These are phyloP conservation scores for Oncorhynchus tshawytscha DNA, from an alignment of 2,113 vertebrate genomes.

Conservation along the genomic window DNA sequence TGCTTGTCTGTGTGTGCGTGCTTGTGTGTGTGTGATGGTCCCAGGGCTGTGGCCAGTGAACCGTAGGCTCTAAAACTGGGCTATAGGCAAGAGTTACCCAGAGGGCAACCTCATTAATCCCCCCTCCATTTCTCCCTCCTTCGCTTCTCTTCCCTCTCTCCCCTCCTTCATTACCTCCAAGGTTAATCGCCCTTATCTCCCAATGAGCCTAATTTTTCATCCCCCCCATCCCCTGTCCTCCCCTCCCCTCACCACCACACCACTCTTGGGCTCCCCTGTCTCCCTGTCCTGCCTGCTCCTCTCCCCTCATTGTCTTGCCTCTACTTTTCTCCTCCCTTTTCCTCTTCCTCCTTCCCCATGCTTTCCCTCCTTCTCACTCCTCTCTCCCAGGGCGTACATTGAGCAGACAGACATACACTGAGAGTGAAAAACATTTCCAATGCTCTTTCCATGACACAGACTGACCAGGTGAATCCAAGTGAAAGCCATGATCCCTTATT, in stretches of 20 bases:
- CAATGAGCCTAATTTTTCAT: slow-evolving; percentile 81
- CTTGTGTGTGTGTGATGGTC: slow-evolving; percentile 26
- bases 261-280: slow-evolving; percentile 13
- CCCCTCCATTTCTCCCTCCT: background rate
- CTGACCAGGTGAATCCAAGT: too few species aligned
- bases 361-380: slow-evolving; percentile 22
- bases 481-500: too few species aligned
- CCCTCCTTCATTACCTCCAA: slow-evolving; percentile 88
- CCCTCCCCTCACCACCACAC: slow-evolving; percentile 12
- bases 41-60: slow-evolving; percentile 52
- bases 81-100: slow-evolving; percentile 66
- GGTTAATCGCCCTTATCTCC: slow-evolving; percentile 85
- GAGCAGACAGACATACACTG: too few species aligned
- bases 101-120: slow-evolving; percentile 89
- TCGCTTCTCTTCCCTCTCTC: slow-evolving; percentile 40
- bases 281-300: background rate
- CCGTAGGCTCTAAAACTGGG: slow-evolving; percentile 51
- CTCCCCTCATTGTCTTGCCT: background rate
- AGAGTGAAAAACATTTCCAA: too few species aligned
- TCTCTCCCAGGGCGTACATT: too few species aligned
- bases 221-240: slow-evolving; percentile 49
- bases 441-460: too few species aligned
- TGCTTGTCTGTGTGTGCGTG: too few species aligned
- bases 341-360: slow-evolving; percentile 62
- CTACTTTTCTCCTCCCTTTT: slow-evolving; percentile 12